Base-by-base conservation (phyloP, 2,113 vertebrate genomes). In the Acinonyx jubatus region DNA sequence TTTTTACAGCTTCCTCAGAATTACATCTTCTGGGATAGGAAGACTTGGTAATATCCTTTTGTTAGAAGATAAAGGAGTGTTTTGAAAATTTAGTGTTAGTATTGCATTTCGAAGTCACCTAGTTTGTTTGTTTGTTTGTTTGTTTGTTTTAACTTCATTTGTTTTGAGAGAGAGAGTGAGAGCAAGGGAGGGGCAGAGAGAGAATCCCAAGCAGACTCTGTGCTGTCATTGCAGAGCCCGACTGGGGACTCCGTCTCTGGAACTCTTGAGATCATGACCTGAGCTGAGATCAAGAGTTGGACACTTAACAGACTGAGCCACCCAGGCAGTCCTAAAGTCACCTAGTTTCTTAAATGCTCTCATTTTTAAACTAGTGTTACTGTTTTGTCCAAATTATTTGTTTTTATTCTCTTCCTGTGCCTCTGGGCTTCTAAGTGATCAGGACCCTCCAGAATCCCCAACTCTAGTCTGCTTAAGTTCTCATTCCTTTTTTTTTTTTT, bases 371-470 rank as follows among this genome's bases (percentile, higher is more conserved):
- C 31, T 88, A 79, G 61, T 25, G 18, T 63, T 69, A 74, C 0
- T 89, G 33, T 84, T 89, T 38, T 86, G 38, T 89, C 79, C n/a
- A 81, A 16, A 87, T 97, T 45, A 45, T 41, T 55, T 86, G 16
- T 66, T 84, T 76, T n/a, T 6, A 9, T 78, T 79, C 0, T 68
- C 5, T 86, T 89, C 31, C 6, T 76, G 63, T 87, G n/a, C 33
- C 19, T 78, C 18, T 93, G 65, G 41, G 36, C 9, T 92, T 96
- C 27, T 79, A 23, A 73, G 13, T 84, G 41, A 78, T 65, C 41
- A n/a, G 61, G 68, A 76, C 21, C 57, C 27, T 81, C 19, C 21
- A 71, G 94, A 92, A 76, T 52, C 6, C 33, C 61, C 36, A 85
- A 18, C 8, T 80, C 4, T 48, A 68, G 55, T 76, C 2, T 74